Base-by-base conservation (phyloP, 2,888 invertebrate genomes). In the Dinocampus coccinellae region DNA sequence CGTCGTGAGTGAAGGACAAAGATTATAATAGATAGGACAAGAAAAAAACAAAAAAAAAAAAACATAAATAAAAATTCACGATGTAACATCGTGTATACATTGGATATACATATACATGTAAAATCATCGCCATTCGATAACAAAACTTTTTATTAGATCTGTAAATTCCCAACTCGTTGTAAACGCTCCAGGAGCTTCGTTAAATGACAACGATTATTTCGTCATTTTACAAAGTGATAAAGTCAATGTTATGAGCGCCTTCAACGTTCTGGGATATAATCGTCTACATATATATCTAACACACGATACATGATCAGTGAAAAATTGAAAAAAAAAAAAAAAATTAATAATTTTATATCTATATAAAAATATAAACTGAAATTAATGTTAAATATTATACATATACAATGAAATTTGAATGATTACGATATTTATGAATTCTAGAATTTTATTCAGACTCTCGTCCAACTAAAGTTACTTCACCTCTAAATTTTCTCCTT, bases 181-280 rank as follows among this genome's bases (percentile, higher is more conserved):
- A 24, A 24, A 39, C 24, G 53, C 34, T 57, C 60, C 20, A 39
- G 24, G 58, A 69, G 69, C 68, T 70, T 65, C 74, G 77, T 75
- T 74, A 72, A 75, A 75, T 74, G 69, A 57, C 69, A 29, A 39
- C 77, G 75, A 75, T 77, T 76, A 76, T 75, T 77, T 70, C 64
- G 62, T 55, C 74, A 65, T 72, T 74, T 60, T 42, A 39, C 57
- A 70, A 52, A 69, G 72, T 74, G 73, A 75, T 75, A 76, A 76
- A 77, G 70, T 70, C 71, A 58, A 64, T 26, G 61, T 74, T 73
- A 76, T 68, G 74, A 63, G 33, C 64, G 53, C 75, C 75, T 72
- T 77, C 75, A 76, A 77, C 66, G 73, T 62, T 3, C n/a, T 3
- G n/a, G 16, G n/a, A 7, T 16, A 20, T 16, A 47, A 20, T 47